These are phyloP conservation scores for Eolophus roseicapilla DNA, from an alignment of 2,113 vertebrate species.

Conservation along the genomic window DNA sequence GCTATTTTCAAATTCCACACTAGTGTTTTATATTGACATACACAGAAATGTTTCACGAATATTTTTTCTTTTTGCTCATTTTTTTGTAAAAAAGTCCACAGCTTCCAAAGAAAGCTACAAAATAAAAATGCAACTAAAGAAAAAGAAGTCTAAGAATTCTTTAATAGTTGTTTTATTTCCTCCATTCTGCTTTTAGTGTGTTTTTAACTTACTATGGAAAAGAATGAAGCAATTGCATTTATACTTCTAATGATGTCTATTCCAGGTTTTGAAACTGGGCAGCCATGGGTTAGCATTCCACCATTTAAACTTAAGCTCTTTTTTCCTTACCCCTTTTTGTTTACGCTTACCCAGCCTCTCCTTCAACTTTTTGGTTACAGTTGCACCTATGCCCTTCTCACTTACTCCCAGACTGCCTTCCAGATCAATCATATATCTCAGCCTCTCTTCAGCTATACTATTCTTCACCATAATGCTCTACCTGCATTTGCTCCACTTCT, in stretches of 20 bases:
- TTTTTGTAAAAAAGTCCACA: not conserved
- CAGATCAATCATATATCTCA: not conserved
- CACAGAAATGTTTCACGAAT: not conserved
- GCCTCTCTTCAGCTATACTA: not conserved
- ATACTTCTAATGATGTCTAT: not conserved
- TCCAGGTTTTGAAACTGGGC: not conserved
- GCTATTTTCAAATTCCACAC: not conserved
- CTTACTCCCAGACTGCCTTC: not conserved
- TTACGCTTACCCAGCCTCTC: not conserved
- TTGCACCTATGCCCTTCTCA: not conserved
- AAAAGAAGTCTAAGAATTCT: not conserved
- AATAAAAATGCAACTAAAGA: not conserved
- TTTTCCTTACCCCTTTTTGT: not conserved
- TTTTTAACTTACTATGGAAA: not conserved
- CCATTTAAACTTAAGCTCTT: not conserved
- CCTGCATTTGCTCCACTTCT: not conserved
- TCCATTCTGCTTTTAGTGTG: not conserved
- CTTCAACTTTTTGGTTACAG: not conserved
- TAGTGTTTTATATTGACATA: not conserved
- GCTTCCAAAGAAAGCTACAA: not conserved
- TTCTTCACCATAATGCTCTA: not conserved
- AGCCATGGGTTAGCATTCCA: not conserved
- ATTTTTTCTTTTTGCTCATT: not conserved
- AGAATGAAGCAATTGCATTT: not conserved
- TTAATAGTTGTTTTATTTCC: not conserved